Evolutionary conservation across 2,797 vertebrate genomes (phyloP), one percentile per base, ranked within the genome.

Genomic region (Typhlichthys subterraneus): DNA sequence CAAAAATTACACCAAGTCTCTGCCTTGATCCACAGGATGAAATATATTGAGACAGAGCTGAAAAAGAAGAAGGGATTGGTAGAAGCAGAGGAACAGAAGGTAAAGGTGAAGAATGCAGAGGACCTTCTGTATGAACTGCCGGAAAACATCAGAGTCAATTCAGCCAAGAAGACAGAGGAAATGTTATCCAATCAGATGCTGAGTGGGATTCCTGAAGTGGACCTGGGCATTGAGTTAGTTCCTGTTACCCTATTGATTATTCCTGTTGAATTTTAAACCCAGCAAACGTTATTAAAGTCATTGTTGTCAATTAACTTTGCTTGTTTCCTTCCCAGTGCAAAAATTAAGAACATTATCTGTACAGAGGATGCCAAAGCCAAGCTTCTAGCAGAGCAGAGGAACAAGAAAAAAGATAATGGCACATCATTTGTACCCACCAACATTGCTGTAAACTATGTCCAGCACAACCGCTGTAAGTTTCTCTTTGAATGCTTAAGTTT

Each of bases 161-260:
- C 97, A 0, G 97, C 98, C 48, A 97, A 99, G 91, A 98, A 97
- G 89, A 99, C 98, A 0, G 98, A 99, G 78, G 97, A 99, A 86
- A 99, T 99, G 97, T 89, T 99, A 49, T 99, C 97, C 84, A 99
- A 99, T 90, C 98, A 99, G 91, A 99, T 99, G 98, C 91, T 99
- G 64, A 99, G 97, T 0, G 97, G 98, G 53, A 99, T 99, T 80
- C 97, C 97, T 0, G 97, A 99, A 79, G 98, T 99, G 56, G 97
- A 98, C 80, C 92, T 99, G 0, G 97, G 97, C 57, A 98, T 99
- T 0, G 98, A 99, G 98, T 99, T 85, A 0, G 96, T 86, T 48
- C 5, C 29, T 10, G 14, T 59, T 14, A 12, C 10, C 5, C 7
- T 51, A 12, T 15, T 23, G 12, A 23, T 2, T 10, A 10, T 1